These are phyloP conservation scores for Heliconius sara DNA, from an alignment of 2,888 invertebrate genomes.

Conservation along the genomic window DNA sequence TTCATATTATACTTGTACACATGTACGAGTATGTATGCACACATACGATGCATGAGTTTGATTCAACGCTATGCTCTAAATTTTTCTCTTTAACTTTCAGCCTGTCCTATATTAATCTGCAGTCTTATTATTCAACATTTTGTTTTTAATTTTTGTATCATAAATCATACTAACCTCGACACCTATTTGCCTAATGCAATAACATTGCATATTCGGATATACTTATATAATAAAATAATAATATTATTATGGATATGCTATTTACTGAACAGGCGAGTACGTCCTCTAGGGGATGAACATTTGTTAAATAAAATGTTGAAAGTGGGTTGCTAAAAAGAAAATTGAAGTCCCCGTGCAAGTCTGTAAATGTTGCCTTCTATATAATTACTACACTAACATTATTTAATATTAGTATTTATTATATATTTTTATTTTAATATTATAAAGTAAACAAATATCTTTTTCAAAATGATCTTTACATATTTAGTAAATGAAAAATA, in stretches of 20 bases:
- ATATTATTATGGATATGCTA: slow-evolving; percentile 3
- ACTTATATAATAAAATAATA: not conserved
- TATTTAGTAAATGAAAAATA: no score
- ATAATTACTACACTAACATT: not conserved
- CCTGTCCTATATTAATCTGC: not conserved
- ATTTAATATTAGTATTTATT: not conserved
- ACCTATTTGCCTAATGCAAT: not conserved
- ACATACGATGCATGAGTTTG: not conserved
- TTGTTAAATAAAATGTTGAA: slow-evolving; percentile 36
- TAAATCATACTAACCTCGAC: not conserved
- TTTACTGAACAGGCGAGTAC: slow-evolving; percentile 2
- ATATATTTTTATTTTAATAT: not conserved
- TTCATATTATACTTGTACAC: not conserved
- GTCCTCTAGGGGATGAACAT: slow-evolving; percentile 17
- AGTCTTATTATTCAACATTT: not conserved
- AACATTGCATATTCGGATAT: not conserved
- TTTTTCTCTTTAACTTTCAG: not conserved
- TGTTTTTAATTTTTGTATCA: not conserved
- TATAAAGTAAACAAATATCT: no score
- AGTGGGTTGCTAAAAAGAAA: slow-evolving; percentile 38
- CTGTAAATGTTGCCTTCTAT: slow-evolving; percentile 16
- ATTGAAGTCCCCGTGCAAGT: slow-evolving; percentile 40
- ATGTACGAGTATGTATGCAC: not conserved
- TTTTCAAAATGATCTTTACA: no score
- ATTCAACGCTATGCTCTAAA: not conserved